Evolutionary conservation across 2,888 invertebrate species (phyloP).

Genomic region (Orthosia gracilis): DNA sequence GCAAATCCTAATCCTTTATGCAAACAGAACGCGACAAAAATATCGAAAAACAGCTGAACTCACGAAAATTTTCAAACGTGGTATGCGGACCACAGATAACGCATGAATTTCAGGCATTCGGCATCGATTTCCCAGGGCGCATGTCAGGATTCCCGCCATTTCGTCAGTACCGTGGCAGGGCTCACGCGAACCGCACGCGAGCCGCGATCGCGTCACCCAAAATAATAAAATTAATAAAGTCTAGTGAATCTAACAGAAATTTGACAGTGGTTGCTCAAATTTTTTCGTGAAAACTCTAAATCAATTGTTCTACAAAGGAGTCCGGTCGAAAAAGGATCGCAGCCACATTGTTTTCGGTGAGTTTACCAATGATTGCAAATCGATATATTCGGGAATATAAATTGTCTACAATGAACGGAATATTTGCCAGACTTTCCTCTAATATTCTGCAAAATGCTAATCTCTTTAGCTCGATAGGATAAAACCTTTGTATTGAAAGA

Average conservation of each 20-base stretch:
- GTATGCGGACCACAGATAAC: constrained; percentile 55
- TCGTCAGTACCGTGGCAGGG: constrained; percentile 76
- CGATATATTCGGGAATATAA: constrained; percentile 72
- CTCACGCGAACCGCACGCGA: constrained; percentile 63
- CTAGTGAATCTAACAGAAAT: constrained; percentile 52
- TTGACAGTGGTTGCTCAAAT: constrained; percentile 43
- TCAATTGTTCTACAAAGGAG: background rate
- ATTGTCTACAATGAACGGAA: constrained; percentile 58
- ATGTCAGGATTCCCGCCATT: constrained; percentile 83
- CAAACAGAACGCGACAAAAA: constrained; percentile 57
- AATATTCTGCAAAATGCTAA: constrained; percentile 12
- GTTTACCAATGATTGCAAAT: constrained; percentile 70
- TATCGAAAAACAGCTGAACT: constrained; percentile 56
- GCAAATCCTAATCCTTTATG: constrained; percentile 56
- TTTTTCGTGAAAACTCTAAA: constrained; percentile 15
- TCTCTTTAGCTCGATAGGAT: background rate
- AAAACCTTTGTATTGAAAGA: background rate
- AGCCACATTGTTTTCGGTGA: constrained; percentile 68
- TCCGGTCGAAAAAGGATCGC: constrained; percentile 18
- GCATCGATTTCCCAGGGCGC: constrained; percentile 89
- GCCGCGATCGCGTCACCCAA: constrained; percentile 60
- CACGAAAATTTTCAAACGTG: constrained; percentile 52
- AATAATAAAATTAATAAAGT: constrained; percentile 63
- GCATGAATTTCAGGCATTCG: constrained; percentile 66
- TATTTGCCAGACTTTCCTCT: constrained; percentile 38